Base-by-base conservation (phyloP, 2,888 invertebrate genomes). In the Synanthedon formicaeformis region DNA sequence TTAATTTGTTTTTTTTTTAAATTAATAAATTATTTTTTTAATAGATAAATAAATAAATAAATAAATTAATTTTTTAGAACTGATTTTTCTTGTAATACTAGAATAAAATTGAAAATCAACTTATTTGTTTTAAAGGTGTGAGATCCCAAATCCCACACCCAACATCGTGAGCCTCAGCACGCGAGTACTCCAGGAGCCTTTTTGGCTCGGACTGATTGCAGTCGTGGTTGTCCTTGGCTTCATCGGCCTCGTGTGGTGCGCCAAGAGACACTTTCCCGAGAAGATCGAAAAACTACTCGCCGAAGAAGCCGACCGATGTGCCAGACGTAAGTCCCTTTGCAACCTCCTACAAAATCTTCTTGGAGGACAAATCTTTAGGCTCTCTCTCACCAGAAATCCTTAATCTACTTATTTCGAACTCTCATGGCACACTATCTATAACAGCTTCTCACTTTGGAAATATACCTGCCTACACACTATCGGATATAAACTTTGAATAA, bases 191-290 rank as follows among this genome's bases (percentile, higher is more conserved):
- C 93, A 94, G 63, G 95, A 96, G 72, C 96, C 96, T 0, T 96
- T 96, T 77, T 96, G 96, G 96, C 86, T 96, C 49, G 96, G 96
- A 0, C 88, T 96, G 45, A 93, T 96, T 73, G 94, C 95, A 0
- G 95, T 96, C 0, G 92, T 93, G 65, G 90, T 92, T 10, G 94
- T 96, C 0, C 89, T 96, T 65, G 92, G 91, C 52, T 89, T 93
- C 58, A 93, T 95, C 60, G 94, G 94, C 13, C 82, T 94, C 52
- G 90, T 95, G 14, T 95, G 94, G 92, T 94, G 95, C 73, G 93
- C 94, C 61, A 94, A 94, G 71, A 85, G 95, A 52, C 95, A 95
- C 78, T 95, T 95, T 75, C 94, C 95, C 0, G 94, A 94, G 71
- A 94, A 94, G 78, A 92, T 95, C 55, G 94, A 94, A 74, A 94